Evolutionary conservation across 2,888 invertebrate species (phyloP), one percentile per base, ranked within the genome.

Genomic region (Drosophila tanythrix): DNA sequence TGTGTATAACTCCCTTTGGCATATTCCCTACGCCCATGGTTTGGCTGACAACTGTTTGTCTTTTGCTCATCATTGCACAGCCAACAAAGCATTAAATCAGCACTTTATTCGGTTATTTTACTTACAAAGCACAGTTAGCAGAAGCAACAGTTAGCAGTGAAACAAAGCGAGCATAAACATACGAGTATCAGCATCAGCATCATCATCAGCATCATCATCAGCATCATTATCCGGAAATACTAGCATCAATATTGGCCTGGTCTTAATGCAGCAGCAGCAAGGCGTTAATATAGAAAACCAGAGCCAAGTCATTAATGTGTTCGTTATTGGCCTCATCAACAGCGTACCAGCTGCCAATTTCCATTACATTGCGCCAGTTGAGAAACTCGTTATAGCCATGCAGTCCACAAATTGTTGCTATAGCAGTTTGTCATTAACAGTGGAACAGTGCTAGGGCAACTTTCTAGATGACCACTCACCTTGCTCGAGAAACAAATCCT

Each of bases 401-500:
- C 5, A 92, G 85, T 51, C 92, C 91, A 69, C 91, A 92, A 60
- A 92, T 80, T 56, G 90, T 84, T 56, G 82, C 91, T 92, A 78
- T 27, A 79, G 76, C 18, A 35, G 38, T 69, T 56, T 18, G 51
- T 51, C 50, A 35, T 70, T 56, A 31, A 31, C 11, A 53, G 15
- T 36, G 35, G 53, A 52, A 33, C 31, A 33, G 13, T 36, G 29
- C n/a, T 4, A 35, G 8, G 35, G n/a, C 38, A 40, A 40, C 31
- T 46, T 59, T 11, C 21, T 40, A 25, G 27, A 13, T 29, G 13
- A n/a, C 21, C 8, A 33, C 38, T 38, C 65, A 92, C 92, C 89
- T 79, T 92, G 92, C 68, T 92, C 93, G 68, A 92, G 79, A 81
- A 90, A 92, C 38, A 92, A 88, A 79, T 92, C 92, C 50, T 82